Base-by-base conservation (phyloP, 1,140 invertebrate genomes). In the Pararge aegeria region DNA sequence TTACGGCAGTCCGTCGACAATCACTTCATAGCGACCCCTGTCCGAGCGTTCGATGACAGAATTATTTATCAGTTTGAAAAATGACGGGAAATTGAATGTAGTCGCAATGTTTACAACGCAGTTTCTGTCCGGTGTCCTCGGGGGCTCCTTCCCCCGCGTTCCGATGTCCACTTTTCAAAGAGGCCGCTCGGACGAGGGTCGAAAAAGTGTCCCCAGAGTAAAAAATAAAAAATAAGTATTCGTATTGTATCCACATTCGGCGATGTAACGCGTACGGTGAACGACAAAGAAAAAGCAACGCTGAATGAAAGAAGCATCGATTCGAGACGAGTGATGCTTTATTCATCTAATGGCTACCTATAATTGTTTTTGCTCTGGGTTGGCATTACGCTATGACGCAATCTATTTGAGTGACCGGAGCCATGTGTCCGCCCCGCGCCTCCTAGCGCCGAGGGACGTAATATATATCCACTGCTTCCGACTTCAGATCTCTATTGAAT, bases 41-140 rank as follows among this genome's bases (percentile, higher is more conserved):
- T 87, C 87, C 87, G 82, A 87, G 73, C 78, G 78, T 78, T 82
- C 86, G 86, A 89, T 89, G 86, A 89, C 86, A 89, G 89, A 90
- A 91, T 91, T 91, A 91, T 91, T 91, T 91, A 91, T 90, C 87
- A 91, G 87, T 89, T 90, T 91, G 90, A 91, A 90, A 91, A 91
- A 91, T 91, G 88, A 91, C 87, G 84, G 89, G 85, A 90, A 91
- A 91, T 91, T 91, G 90, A 91, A 90, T 91, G 90, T 91, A 91
- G 83, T 90, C 83, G 87, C 87, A 84, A 90, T 91, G 90, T 91
- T 91, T 90, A 91, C 90, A 91, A 90, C 87, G 88, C 87, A 90
- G 87, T 90, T 90, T 90, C 86, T 87, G 83, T 89, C 73, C 83
- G 74, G 70, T 67, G 80, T 87, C 85, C 84, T 87, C 85, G 76